phyloP scores from a whole-genome alignment of 2,113 vertebrate genomes.

The Ammodytes marinus region DNA sequence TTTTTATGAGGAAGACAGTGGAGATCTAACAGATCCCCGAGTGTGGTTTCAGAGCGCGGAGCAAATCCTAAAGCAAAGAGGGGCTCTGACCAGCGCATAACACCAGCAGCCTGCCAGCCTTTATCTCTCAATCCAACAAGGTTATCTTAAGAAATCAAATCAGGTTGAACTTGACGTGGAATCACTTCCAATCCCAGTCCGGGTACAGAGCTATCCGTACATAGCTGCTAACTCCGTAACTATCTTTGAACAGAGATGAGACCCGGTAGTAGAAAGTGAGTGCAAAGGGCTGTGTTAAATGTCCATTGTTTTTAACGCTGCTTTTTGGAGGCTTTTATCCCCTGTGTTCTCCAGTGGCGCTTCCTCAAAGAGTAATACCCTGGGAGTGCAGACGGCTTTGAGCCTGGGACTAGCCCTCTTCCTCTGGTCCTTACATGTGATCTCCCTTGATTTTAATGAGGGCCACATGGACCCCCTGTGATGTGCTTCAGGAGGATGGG shows the following conservation, averaged over 20 bases:
- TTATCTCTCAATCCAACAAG: conserved; percentile 64
- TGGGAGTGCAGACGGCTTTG: conserved; percentile 74
- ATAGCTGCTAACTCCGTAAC: not conserved
- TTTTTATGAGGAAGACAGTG: conserved; percentile 59
- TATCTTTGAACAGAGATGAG: conserved; percentile 71
- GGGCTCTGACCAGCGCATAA: conserved; percentile 55
- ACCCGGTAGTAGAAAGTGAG: conserved; percentile 40
- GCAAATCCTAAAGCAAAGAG: conserved; percentile 59
- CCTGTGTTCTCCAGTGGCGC: conserved; percentile 66
- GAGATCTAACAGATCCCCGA: conserved; percentile 32
- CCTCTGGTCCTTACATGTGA: conserved; percentile 85
- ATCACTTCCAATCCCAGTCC: conserved; percentile 67
- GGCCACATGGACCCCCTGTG: conserved; percentile 83
- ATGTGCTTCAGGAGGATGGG: conserved; percentile 77
- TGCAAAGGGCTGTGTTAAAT: conserved; percentile 73
- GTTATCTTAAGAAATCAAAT: conserved; percentile 70
- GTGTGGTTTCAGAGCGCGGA: conserved; percentile 28
- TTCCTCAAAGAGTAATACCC: conserved; percentile 72
- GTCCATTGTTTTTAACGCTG: conserved; percentile 68
- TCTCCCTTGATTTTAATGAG: conserved; percentile 87
- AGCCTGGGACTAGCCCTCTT: conserved; percentile 74
- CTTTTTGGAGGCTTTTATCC: conserved; percentile 56
- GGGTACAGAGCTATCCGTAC: not conserved
- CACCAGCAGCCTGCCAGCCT: conserved; percentile 59
- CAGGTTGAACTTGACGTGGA: conserved; percentile 69